Percentiles rank a stretch among this genome's conserved stretches.
These are phyloP conservation scores for Dicrostonyx torquatus DNA, from an alignment of 2,797 vertebrate species.

Conservation along the genomic window DNA sequence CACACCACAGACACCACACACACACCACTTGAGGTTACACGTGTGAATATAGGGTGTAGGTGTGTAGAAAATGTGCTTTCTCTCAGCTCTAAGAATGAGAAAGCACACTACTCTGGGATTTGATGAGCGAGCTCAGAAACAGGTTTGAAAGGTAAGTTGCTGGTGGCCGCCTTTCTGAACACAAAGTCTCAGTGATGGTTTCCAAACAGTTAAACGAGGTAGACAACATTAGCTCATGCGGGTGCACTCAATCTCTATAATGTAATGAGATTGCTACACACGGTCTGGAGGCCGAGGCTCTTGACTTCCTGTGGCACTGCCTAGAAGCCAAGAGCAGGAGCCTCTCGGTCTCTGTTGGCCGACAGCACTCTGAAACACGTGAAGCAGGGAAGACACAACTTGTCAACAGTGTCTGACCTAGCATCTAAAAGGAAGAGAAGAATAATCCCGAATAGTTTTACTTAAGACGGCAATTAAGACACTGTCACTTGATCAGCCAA, in stretches of 20 bases:
- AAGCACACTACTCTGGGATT: not conserved
- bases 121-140: not conserved
- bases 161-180: not conserved
- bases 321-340: constrained; percentile 59
- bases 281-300: constrained; percentile 49
- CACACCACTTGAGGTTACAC: not conserved
- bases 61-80: not conserved
- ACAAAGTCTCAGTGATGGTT: constrained; percentile 7
- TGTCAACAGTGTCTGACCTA: not conserved
- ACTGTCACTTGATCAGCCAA: not conserved
- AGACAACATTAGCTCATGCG: not conserved
- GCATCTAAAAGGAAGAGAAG: not conserved
- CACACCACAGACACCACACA: not conserved
- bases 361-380: constrained; percentile 37
- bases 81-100: constrained; percentile 1
- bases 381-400: not conserved
- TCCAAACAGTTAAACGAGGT: constrained; percentile 22
- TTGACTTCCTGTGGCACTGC: constrained; percentile 57
- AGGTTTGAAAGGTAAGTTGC: constrained; percentile 42
- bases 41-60: not conserved
- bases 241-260: constrained; percentile 36
- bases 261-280: constrained; percentile 56
- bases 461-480: not conserved
- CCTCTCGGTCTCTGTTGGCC: constrained; percentile 39
- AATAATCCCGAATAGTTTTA: not conserved